Base-by-base conservation (phyloP, 2,797 vertebrate species). In the Hipposideros larvatus region DNA sequence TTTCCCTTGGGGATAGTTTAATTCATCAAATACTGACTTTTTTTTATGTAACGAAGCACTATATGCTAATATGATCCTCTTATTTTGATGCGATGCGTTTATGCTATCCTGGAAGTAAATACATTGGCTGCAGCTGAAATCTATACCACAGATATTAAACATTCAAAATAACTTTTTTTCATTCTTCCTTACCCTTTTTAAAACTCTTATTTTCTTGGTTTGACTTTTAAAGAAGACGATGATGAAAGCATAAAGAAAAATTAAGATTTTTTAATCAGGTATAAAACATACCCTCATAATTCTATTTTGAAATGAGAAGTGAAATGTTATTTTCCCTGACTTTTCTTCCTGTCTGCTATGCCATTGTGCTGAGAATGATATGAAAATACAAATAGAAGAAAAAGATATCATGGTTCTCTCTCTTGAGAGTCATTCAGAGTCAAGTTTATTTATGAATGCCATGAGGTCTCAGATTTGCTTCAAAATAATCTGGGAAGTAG, bases 271-370 rank as follows among this genome's bases (percentile, higher is more conserved):
- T 88, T 79, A 86, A 91, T 5, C 41, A 5, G 63, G 51, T 31
- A 11, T 53, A 77, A 90, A 13, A 16, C 78, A 2, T n/a, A 68
- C 15, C 43, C 55, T 65, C 18, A 61, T 55, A 37, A 37, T 55
- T 95, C 95, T 88, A 75, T 86, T 86, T 87, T 96, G 55, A 84
- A 91, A 79, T 85, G 28, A 71, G 48, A 96, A 91, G 2, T 79
- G 19, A 90, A 88, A 46, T 59, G 28, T 61, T 59, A 82, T 85
- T 95, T 68, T 83, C 86, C 70, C 51, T 87, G 41, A 51, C 5
- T 77, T 87, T 75, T 88, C 63, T 95, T 79, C 65, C 57, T 75
- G 51, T 51, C 28, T 22, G 65, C 5, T 65, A 43, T 88, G 46
- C 73, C 71, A 71, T 4, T 59, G 31, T 55, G 37, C 71, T 73